Evolutionary conservation across 2,113 vertebrate species (phyloP).

Genomic region (pig (Sus scrofa)): T2T-Sscrofa CM000814.6:43266501-43267000

Average conservation of each 20-base stretch:
- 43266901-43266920: not conserved
- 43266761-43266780: too few relatives aligned
- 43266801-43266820: too few relatives aligned
- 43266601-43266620: not conserved
- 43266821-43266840: too few relatives aligned
- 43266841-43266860: not conserved
- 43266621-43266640: not conserved
- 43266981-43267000: not conserved
- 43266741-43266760: not conserved
- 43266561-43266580: not conserved
- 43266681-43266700: not conserved
- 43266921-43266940: not conserved
- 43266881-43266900: not conserved
- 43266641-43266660: not conserved
- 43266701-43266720: too few relatives aligned
- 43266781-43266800: too few relatives aligned
- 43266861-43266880: not conserved
- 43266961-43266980: not conserved
- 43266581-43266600: not conserved
- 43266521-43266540: not conserved
- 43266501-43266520: not conserved
- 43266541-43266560: not conserved
- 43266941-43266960: not conserved
- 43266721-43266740: not conserved
- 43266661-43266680: not conserved